These are phyloP conservation scores for Cistogaster globosa DNA, from an alignment of 2,888 invertebrate species.

Conservation along the genomic window DNA sequence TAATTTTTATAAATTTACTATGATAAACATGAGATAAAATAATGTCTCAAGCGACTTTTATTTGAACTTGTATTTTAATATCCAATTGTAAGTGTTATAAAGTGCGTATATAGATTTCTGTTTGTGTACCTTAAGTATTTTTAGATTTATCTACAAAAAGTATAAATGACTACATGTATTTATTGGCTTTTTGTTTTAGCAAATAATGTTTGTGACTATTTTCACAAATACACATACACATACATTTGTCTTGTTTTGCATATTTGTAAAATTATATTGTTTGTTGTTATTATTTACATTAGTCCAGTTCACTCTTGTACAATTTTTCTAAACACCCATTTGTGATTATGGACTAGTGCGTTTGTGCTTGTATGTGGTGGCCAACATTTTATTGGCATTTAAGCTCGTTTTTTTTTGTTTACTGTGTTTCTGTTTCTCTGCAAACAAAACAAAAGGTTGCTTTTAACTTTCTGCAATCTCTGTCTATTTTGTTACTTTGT, in stretches of 20 bases:
- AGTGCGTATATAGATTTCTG: not conserved
- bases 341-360: not conserved
- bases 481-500: constrained; percentile 53
- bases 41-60: constrained; percentile 43
- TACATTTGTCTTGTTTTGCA: not conserved
- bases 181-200: constrained; percentile 21
- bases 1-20: constrained; percentile 18
- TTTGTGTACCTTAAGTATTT: not conserved
- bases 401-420: constrained; percentile 22
- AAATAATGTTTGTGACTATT: constrained; percentile 37
- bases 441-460: constrained; percentile 54
- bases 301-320: constrained; percentile 8
- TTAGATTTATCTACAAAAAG: not conserved
- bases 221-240: constrained; percentile 9
- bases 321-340: constrained; percentile 1
- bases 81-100: no score
- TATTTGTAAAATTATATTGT: not conserved
- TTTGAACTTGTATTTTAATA: no score
- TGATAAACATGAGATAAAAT: constrained; percentile 22
- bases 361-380: constrained; percentile 22
- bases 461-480: constrained; percentile 55
- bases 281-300: constrained; percentile 27
- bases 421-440: not conserved
- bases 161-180: not conserved
- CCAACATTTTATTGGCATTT: constrained; percentile 63